Conservation (phyloP, 2,888 invertebrate species). For the Steinernema hermaphroditum region DNA sequence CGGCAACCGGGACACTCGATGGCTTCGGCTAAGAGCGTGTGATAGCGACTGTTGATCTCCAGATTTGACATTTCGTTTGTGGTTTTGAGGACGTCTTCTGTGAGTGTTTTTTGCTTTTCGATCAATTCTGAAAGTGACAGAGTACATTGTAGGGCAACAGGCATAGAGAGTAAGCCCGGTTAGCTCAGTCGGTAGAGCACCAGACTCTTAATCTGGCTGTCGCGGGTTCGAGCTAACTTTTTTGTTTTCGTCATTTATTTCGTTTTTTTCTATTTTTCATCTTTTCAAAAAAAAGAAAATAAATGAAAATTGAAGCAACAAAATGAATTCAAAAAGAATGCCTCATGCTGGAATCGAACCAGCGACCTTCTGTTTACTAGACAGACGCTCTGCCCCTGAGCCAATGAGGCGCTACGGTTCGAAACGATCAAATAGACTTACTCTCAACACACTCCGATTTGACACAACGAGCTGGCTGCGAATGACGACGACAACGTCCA, state of each 20-base stretch:
- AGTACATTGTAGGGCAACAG: no score
- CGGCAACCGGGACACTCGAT: background rate
- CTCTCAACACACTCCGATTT: background rate
- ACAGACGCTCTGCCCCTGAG: constrained; percentile 55
- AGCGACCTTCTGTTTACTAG: constrained; percentile 60
- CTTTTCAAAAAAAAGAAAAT: background rate
- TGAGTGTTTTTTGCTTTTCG: background rate
- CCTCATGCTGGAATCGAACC: constrained; percentile 57
- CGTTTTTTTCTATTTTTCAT: no score
- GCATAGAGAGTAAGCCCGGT: constrained; percentile 41
- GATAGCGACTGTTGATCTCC: background rate
- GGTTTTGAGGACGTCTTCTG: background rate
- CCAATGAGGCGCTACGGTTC: background rate
- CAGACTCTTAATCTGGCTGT: constrained; percentile 64
- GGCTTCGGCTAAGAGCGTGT: background rate
- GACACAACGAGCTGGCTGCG: background rate
- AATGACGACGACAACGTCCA: background rate
- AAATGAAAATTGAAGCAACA: no score
- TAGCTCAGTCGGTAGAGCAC: constrained; percentile 65
- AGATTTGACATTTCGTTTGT: background rate
- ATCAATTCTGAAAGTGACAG: background rate
- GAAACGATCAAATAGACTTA: background rate
- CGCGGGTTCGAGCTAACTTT: constrained; percentile 56
- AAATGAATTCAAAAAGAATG: constrained; percentile 33
- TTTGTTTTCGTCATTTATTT: no score